Conservation (phyloP, 2,888 invertebrate species). For the Folsomia candida region DNA sequence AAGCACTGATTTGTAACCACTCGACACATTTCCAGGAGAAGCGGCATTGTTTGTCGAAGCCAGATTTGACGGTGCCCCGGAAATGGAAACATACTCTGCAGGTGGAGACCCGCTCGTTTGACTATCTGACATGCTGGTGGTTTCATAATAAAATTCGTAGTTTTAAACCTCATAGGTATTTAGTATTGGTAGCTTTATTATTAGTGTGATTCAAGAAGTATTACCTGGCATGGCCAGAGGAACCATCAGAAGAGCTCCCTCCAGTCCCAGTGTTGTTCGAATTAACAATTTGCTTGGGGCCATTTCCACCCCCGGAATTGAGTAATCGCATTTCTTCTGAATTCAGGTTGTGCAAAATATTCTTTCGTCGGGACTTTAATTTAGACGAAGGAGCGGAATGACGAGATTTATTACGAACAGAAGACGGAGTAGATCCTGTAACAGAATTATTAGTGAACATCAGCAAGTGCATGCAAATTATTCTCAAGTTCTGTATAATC, state of each 20-base stretch:
- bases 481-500: not conserved
- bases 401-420: slow-evolving; percentile 34
- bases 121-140: slow-evolving; percentile 71
- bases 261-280: slow-evolving; percentile 54
- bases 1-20: slow-evolving; percentile 58
- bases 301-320: slow-evolving; percentile 53
- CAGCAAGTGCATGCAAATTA: too few relatives aligned
- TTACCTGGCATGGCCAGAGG: slow-evolving; percentile 90
- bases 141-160: too few relatives aligned
- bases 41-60: slow-evolving; percentile 55
- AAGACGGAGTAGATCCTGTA: slow-evolving; percentile 35
- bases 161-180: too few relatives aligned
- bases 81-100: slow-evolving; percentile 51
- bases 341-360: slow-evolving; percentile 60
- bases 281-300: slow-evolving; percentile 30
- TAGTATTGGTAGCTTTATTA: too few relatives aligned
- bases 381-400: slow-evolving; percentile 51
- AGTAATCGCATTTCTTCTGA: slow-evolving; percentile 63
- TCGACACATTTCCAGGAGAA: slow-evolving; percentile 64
- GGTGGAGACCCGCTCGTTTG: slow-evolving; percentile 60
- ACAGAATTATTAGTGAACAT: not conserved
- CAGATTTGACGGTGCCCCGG: slow-evolving; percentile 22
- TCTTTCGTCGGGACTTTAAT: slow-evolving; percentile 53
- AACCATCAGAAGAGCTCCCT: slow-evolving; percentile 77
- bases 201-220: too few relatives aligned